Conservation (phyloP, 2,113 vertebrate genomes). For the Penelope pileata region DNA sequence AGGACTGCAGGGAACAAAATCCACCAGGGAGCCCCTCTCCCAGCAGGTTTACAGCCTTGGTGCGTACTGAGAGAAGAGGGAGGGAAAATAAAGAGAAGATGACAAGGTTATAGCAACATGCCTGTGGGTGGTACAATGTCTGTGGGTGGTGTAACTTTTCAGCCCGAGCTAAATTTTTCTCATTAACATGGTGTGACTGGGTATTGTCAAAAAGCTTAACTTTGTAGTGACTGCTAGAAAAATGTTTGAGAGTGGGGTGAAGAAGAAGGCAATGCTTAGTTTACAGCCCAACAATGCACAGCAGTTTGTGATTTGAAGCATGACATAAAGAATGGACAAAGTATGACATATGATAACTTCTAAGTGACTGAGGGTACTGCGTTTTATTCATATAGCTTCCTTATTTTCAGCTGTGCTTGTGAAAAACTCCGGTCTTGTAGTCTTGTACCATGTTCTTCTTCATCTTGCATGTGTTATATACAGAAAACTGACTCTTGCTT, state of each 20-base stretch:
- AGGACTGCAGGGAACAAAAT: background rate
- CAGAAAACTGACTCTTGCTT: background rate
- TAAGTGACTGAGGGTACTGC: background rate
- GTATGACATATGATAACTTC: background rate
- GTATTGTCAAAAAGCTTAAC: conserved; percentile 23
- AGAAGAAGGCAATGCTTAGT: background rate
- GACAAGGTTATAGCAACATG: background rate
- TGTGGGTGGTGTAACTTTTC: conserved; percentile 29
- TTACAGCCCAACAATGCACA: background rate
- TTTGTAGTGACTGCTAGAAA: conserved; percentile 13
- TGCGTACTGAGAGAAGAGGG: background rate
- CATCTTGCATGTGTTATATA: background rate
- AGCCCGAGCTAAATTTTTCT: background rate
- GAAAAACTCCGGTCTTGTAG: accelerated
- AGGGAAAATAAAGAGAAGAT: conserved; percentile 18
- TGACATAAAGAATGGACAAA: background rate
- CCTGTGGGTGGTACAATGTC: background rate
- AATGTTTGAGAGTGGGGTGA: background rate
- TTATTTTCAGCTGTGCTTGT: background rate
- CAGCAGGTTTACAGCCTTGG: accelerated
- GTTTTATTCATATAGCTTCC: background rate
- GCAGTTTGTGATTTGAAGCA: background rate
- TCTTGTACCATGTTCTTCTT: background rate
- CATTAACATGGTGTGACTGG: background rate
- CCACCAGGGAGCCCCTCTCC: accelerated